Evolutionary conservation across 2,888 invertebrate genomes (phyloP), one percentile per base, ranked within the genome.

Genomic region (Paralinhomoeus sp.): DNA sequence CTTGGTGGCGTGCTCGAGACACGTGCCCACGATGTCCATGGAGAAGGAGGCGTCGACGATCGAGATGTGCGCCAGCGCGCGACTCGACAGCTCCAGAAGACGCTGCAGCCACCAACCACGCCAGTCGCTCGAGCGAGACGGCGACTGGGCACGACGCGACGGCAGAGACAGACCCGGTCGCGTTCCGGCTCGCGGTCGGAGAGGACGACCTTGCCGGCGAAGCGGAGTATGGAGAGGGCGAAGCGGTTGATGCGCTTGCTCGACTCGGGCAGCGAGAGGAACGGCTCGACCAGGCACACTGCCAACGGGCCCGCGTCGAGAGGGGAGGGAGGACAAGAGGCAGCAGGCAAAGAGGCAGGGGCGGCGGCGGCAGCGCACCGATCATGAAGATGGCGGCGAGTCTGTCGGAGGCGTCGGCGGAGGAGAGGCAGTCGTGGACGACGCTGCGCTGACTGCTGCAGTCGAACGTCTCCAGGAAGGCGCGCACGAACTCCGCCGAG

Each of bases 11-110:
- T 37, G 37, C 37, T 24, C 21, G 31, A 41, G 27, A n/a, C 24
- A 34, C 36, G 1, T 47, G 45, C 15, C 48, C 43, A 24, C 33
- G 41, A 17, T 47, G 47, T 24, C 41, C 21, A 35, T 23, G 22
- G 41, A 12, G 2, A 22, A 12, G 31, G 31, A 9, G 9, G 9
- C 15, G 31, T 31, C 31, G 9, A 83, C 72, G 1, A 87, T 9
- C 9, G 31, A 87, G 43, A 91, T 67, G 51, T 80, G 78, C 0
- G 89, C 89, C 51, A 91, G 77, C 12, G 89, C 87, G 62, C 81
- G 81, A 2, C 89, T 85, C 9, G 87, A 83, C 52, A 87, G 71
- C 67, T 91, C 87, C 82, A 89, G 87, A 0, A 91, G 83, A 21
- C 78, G 77, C 0, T 31, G 31, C 9, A 15, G n/a, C n/a, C n/a